Conservation (phyloP, 2,888 invertebrate genomes). For the Bhutanitis thaidina region DNA sequence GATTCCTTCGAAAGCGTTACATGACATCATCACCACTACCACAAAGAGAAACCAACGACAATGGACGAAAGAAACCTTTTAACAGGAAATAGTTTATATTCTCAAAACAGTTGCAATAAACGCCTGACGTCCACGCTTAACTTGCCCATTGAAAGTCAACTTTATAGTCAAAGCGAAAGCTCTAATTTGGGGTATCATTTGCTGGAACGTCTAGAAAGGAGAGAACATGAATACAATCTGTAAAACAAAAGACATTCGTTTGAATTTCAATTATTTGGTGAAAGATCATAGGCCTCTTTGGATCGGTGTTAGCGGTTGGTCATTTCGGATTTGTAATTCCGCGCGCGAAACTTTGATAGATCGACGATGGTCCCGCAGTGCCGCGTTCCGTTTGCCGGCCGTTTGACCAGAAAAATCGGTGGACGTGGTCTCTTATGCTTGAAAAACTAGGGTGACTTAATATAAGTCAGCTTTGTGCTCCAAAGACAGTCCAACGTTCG, state of each 20-base stretch:
- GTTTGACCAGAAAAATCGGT: slow-evolving; percentile 73
- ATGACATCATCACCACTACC: slow-evolving; percentile 59
- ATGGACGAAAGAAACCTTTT: slow-evolving; percentile 61
- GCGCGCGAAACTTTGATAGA: slow-evolving; percentile 69
- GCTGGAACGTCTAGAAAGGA: background rate
- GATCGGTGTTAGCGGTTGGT: slow-evolving; percentile 58
- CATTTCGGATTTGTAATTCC: slow-evolving; percentile 71
- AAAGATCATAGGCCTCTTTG: slow-evolving; percentile 56
- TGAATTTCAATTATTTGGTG: slow-evolving; percentile 56
- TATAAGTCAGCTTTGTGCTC: background rate
- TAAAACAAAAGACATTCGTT: slow-evolving; percentile 57
- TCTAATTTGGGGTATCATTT: slow-evolving; percentile 25
- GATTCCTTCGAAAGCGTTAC: slow-evolving; percentile 46
- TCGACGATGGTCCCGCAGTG: slow-evolving; percentile 57
- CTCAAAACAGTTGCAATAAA: slow-evolving; percentile 67
- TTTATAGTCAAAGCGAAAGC: slow-evolving; percentile 25
- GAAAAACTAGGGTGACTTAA: background rate
- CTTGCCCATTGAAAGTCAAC: slow-evolving; percentile 27
- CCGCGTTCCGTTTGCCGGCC: slow-evolving; percentile 47
- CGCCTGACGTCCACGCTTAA: slow-evolving; percentile 28
- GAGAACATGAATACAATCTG: slow-evolving; percentile 41
- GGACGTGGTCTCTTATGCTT: slow-evolving; percentile 41
- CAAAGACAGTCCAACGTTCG: background rate
- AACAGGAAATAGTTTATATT: slow-evolving; percentile 75
- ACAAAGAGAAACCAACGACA: slow-evolving; percentile 58